A percentile compares a stretch with the other conserved stretches of the same genome.
phyloP scores from a whole-genome alignment of 2,888 invertebrate genomes.

The Creontiades dilutus region DNA sequence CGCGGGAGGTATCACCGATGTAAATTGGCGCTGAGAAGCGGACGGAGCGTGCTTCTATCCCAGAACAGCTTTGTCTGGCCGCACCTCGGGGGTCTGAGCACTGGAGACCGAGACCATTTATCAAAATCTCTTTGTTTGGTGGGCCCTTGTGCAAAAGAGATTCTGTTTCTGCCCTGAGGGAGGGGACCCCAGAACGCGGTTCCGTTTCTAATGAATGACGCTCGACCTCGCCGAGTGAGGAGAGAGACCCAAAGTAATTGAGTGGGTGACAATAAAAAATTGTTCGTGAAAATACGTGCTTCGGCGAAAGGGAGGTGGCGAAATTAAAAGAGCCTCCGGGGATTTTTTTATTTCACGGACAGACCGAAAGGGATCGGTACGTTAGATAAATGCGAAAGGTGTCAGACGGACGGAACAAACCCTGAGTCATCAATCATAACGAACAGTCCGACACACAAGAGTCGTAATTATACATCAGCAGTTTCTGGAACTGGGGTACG shows the following conservation, averaged over 20 bases:
- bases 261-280: slow-evolving; percentile 32
- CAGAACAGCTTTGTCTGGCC: slow-evolving; percentile 21
- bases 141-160: slow-evolving; percentile 15
- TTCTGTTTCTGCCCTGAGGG: slow-evolving; percentile 46
- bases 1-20: background rate
- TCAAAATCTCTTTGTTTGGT: slow-evolving; percentile 46
- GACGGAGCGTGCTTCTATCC: background rate
- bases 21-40: background rate
- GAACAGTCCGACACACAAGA: slow-evolving; percentile 11
- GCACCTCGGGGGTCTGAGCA: slow-evolving; percentile 16
- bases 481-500: slow-evolving; percentile 4
- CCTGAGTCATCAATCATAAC: slow-evolving; percentile 21
- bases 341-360: background rate
- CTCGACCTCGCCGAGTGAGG: background rate
- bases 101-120: slow-evolving; percentile 17
- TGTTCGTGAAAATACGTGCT: background rate
- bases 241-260: slow-evolving; percentile 2
- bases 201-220: slow-evolving; percentile 28
- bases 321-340: background rate
- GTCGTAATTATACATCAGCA: slow-evolving; percentile 15
- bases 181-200: background rate
- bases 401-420: slow-evolving; percentile 2
- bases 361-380: background rate
- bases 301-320: slow-evolving; percentile 1
- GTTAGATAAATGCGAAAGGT: background rate